A percentile compares a stretch with the other conserved stretches of the same genome.
These are phyloP conservation scores for Colistium nudipinnis DNA, from an alignment of 2,113 vertebrate species.

Conservation along the genomic window DNA sequence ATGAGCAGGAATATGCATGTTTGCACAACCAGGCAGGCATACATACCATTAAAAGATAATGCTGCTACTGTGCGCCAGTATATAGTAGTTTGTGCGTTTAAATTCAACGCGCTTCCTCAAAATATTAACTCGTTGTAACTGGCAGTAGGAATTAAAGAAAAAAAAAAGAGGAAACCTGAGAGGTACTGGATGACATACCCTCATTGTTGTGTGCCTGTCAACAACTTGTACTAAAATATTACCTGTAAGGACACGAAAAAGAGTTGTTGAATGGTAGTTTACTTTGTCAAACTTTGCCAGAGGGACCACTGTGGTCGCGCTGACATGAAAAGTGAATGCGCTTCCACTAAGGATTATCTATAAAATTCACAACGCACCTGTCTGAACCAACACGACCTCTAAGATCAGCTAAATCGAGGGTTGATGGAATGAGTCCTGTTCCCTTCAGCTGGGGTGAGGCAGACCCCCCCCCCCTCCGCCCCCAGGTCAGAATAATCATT, in stretches of 20 bases:
- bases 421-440: slow-evolving; percentile 33
- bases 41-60: neutral
- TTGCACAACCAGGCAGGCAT: slow-evolving; percentile 7
- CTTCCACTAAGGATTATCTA: slow-evolving; percentile 4
- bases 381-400: slow-evolving; percentile 20
- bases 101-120: slow-evolving; percentile 53
- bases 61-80: neutral
- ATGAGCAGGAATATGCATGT: slow-evolving; percentile 34
- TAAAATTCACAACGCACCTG: slow-evolving; percentile 28
- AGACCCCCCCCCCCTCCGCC: too few relatives aligned
- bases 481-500: slow-evolving; percentile 47
- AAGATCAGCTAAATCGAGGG: slow-evolving; percentile 34
- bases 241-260: neutral
- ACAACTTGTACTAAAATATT: neutral
- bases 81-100: neutral
- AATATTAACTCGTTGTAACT: slow-evolving; percentile 37
- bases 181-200: neutral
- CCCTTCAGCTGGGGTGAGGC: slow-evolving; percentile 41
- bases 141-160: slow-evolving; percentile 30
- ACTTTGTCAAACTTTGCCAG: slow-evolving; percentile 25
- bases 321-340: slow-evolving; percentile 31
- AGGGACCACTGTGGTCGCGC: slow-evolving; percentile 21
- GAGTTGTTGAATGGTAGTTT: neutral
- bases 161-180: slow-evolving; percentile 34
- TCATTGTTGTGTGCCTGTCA: neutral